Evolutionary conservation across 2,888 invertebrate species (phyloP), one percentile per base, ranked within the genome.

Genomic region (Drosophila pseudotakahashii): DNA sequence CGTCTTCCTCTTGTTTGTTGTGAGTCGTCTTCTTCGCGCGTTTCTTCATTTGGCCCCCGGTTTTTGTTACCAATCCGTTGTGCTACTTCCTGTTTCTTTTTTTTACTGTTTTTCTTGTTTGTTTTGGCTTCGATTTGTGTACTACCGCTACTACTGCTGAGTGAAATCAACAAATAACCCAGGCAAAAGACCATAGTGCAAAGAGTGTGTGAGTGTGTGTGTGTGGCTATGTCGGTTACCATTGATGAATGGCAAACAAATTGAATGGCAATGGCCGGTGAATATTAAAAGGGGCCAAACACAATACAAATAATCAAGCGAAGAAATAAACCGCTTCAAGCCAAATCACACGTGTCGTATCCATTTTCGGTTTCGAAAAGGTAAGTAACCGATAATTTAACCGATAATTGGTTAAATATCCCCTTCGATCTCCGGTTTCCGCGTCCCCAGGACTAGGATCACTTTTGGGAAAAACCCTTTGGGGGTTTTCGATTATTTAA

Each of bases 11-110:
- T n/a, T 26, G 47, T 63, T 63, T 63, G 62, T 63, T 63, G 62
- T 63, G 62, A 63, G 62, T 63, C 62, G 62, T 48, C 62, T 63
- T 63, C 23, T 63, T 63, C 63, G 62, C 62, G 63, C 62, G 37
- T 3, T 44, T 44, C 23, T 11, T 44, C 13, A 7, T 23, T 13
- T 44, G 23, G 23, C 44, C 19, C 19, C 42, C 42, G 42, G 16
- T 16, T 42, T 11, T 30, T 30, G 41, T 11, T 16, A n/a, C 45
- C 26, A 44, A 45, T 45, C 14, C 16, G 11, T 9, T 26, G 45
- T 26, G 26, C 26, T 30, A 47, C 10, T 51, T 23, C 10, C 16
- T 37, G 1, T 23, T 10, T 9, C 11, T 45, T 45, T 10, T 37
- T 23, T 45, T 16, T 19, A 10, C 13, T 19, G 16, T 37, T 19